phyloP scores from a whole-genome alignment of 2,888 invertebrate genomes.

The Trichogramma dendrolimi region DNA sequence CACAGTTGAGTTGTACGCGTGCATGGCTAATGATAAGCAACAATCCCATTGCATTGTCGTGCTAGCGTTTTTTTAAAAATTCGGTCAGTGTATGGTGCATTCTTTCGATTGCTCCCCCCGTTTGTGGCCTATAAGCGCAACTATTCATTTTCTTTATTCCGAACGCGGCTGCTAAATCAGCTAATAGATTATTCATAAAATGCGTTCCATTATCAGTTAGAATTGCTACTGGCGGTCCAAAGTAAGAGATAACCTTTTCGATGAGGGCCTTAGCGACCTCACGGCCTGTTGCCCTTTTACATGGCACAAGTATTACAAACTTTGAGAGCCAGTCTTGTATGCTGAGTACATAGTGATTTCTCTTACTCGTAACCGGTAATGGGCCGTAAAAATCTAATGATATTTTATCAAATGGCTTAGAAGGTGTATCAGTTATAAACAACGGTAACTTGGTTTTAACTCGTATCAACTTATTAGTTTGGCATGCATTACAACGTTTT shows the following conservation, averaged over 20 bases:
- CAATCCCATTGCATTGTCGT: constrained; percentile 25
- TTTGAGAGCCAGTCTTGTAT: constrained; percentile 8
- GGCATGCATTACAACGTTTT: background rate
- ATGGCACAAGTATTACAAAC: constrained; percentile 7
- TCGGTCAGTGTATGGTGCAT: constrained; percentile 28
- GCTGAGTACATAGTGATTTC: background rate
- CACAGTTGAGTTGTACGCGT: constrained; percentile 25
- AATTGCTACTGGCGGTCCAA: background rate
- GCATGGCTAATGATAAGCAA: constrained; percentile 21
- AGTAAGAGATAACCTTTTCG: constrained; percentile 6
- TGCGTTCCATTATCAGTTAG: constrained; percentile 7
- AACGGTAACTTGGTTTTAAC: background rate
- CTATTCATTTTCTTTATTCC: background rate
- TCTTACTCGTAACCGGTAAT: background rate
- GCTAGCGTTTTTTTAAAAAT: constrained; percentile 26
- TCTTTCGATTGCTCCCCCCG: constrained; percentile 21
- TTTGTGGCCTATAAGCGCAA: constrained; percentile 19
- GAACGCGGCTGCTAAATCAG: background rate
- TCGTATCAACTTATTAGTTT: background rate
- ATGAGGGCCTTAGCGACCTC: constrained; percentile 1
- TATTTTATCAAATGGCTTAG: background rate
- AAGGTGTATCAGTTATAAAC: constrained; percentile 4
- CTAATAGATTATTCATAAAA: constrained; percentile 7
- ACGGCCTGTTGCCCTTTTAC: background rate
- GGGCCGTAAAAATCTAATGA: constrained; percentile 5